Percentiles rank a stretch among this genome's conserved stretches.
phyloP scores from a whole-genome alignment of 2,888 invertebrate species.

The Mythimna ferrago region DNA sequence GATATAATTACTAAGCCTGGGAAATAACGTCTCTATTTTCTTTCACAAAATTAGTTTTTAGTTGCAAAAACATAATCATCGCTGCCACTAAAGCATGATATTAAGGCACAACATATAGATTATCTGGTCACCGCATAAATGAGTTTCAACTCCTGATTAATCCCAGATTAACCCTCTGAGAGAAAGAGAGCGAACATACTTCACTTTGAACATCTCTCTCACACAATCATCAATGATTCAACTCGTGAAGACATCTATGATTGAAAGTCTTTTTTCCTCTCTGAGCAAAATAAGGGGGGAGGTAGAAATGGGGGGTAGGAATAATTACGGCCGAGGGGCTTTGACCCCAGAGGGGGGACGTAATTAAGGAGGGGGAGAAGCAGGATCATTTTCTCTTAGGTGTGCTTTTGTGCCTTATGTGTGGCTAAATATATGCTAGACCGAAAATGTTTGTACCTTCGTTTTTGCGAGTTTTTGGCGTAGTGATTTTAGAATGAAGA shows the following conservation, averaged over 20 bases:
- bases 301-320: constrained; percentile 70
- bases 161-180: constrained; percentile 24
- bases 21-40: not conserved
- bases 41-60: not conserved
- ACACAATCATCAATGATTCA: constrained; percentile 60
- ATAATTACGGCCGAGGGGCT: constrained; percentile 78
- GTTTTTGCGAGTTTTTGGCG: constrained; percentile 6
- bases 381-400: constrained; percentile 71
- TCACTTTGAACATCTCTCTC: constrained; percentile 27
- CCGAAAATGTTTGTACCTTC: constrained; percentile 32
- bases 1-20: too few relatives aligned
- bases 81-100: constrained; percentile 23
- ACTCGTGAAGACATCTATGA: constrained; percentile 67
- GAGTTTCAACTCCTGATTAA: constrained; percentile 45
- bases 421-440: constrained; percentile 39
- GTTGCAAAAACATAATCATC: constrained; percentile 3
- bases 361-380: constrained; percentile 76
- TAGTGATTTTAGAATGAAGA: not conserved
- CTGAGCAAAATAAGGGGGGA: constrained; percentile 60
- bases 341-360: constrained; percentile 67
- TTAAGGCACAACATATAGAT: constrained; percentile 36
- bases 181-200: constrained; percentile 17
- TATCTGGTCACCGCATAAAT: constrained; percentile 29
- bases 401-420: constrained; percentile 65
- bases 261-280: constrained; percentile 71